A percentile compares a stretch with the other conserved stretches of the same genome.
These are phyloP conservation scores for Dynastes tityus DNA, from an alignment of 2,888 invertebrate species.

Conservation along the genomic window DNA sequence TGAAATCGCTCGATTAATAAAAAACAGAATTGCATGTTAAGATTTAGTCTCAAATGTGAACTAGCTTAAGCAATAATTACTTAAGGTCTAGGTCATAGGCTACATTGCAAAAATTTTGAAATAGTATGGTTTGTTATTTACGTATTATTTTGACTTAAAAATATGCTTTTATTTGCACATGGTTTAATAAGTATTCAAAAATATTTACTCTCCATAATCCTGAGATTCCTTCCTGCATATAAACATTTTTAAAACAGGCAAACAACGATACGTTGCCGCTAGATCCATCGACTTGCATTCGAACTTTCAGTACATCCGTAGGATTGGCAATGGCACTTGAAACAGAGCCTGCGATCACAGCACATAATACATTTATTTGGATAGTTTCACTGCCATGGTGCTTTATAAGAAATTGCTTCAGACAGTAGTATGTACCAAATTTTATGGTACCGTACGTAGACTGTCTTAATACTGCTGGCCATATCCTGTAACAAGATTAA, in stretches of 20 bases:
- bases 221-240: slow-evolving; percentile 85
- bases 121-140: no score
- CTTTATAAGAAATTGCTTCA: slow-evolving; percentile 81
- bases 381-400: slow-evolving; percentile 73
- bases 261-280: slow-evolving; percentile 75
- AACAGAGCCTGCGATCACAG: slow-evolving; percentile 88
- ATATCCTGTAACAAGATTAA: slow-evolving; percentile 77
- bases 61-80: no score
- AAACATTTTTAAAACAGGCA: slow-evolving; percentile 88
- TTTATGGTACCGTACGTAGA: slow-evolving; percentile 97
- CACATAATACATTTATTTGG: slow-evolving; percentile 85
- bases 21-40: no score
- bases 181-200: no score
- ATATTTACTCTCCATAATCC: slow-evolving; percentile 87
- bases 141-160: no score
- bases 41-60: no score
- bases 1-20: no score
- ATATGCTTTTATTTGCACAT: no score
- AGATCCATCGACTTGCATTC: slow-evolving; percentile 88
- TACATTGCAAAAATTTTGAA: no score
- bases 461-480: slow-evolving; percentile 93
- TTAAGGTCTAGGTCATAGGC: no score
- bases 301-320: slow-evolving; percentile 95
- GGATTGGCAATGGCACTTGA: slow-evolving; percentile 97
- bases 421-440: slow-evolving; percentile 94